Conservation (phyloP, 2,797 vertebrate species). For the Hafferia zeledoni region DNA sequence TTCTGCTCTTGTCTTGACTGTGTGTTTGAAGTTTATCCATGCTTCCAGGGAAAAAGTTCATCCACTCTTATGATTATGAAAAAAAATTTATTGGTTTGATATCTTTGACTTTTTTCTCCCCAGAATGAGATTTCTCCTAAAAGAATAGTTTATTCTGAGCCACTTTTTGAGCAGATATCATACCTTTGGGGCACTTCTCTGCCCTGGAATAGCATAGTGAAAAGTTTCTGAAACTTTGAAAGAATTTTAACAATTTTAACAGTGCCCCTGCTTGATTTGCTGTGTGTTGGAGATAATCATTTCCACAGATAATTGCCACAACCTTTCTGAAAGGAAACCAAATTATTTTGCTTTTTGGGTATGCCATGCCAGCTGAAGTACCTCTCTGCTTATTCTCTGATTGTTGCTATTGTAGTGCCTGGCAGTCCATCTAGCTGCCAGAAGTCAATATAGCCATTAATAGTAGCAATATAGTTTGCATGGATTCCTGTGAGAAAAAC, state of each 20-base stretch:
- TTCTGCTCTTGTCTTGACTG: neutral
- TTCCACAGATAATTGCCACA: neutral
- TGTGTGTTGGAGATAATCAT: neutral
- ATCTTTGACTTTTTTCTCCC: neutral
- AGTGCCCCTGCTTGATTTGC: neutral
- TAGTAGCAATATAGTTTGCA: neutral
- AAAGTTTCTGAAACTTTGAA: neutral
- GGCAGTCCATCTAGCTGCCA: neutral
- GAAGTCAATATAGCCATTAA: neutral
- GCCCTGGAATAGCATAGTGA: neutral
- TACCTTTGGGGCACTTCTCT: neutral
- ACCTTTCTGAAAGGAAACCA: neutral
- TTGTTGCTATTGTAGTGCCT: neutral
- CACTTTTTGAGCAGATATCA: neutral
- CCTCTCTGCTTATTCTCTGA: neutral
- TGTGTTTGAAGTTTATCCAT: neutral
- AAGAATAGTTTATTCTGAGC: neutral
- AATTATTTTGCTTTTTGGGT: neutral
- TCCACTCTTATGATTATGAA: neutral
- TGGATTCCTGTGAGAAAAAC: neutral
- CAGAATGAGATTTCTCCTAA: neutral
- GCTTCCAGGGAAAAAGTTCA: neutral
- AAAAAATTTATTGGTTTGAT: neutral
- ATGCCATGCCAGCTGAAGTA: neutral
- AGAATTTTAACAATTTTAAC: neutral